phyloP scores from a whole-genome alignment of 2,797 vertebrate species.

The Tenualosa thibaudeaui region DNA sequence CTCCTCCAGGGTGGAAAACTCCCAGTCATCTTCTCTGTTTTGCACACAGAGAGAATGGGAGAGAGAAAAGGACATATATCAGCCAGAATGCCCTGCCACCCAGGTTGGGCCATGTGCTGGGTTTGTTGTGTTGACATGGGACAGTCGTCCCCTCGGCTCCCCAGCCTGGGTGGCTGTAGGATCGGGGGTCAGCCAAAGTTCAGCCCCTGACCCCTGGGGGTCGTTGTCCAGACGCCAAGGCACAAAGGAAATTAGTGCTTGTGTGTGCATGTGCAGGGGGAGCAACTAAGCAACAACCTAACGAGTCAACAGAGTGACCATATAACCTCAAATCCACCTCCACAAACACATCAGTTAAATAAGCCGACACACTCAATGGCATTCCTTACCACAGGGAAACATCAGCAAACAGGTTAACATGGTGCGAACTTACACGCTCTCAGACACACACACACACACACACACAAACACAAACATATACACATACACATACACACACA shows the following conservation, averaged over 20 bases:
- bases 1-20: constrained; percentile 49
- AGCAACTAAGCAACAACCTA: constrained; percentile 37
- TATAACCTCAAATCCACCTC: constrained; percentile 18
- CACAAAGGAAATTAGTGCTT: constrained; percentile 32
- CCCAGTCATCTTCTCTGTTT: constrained; percentile 43
- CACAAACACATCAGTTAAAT: constrained; percentile 35
- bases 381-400: not conserved
- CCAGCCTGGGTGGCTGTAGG: constrained; percentile 38
- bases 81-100: constrained; percentile 49
- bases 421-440: constrained; percentile 27
- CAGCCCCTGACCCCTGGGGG: constrained; percentile 46
- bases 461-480: constrained; percentile 1
- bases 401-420: constrained; percentile 28
- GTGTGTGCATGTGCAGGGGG: constrained; percentile 6
- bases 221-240: constrained; percentile 54
- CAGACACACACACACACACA: constrained; percentile 38
- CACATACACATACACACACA: not conserved
- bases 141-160: constrained; percentile 40
- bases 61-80: constrained; percentile 53
- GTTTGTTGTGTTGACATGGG: constrained; percentile 63
- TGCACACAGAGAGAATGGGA: constrained; percentile 7
- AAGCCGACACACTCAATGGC: not conserved
- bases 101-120: constrained; percentile 35
- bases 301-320: constrained; percentile 53
- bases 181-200: constrained; percentile 51